A percentile compares a stretch with the other conserved stretches of the same genome.
These are phyloP conservation scores for Pilophorus perplexus DNA, from an alignment of 2,888 invertebrate species.

Conservation along the genomic window DNA sequence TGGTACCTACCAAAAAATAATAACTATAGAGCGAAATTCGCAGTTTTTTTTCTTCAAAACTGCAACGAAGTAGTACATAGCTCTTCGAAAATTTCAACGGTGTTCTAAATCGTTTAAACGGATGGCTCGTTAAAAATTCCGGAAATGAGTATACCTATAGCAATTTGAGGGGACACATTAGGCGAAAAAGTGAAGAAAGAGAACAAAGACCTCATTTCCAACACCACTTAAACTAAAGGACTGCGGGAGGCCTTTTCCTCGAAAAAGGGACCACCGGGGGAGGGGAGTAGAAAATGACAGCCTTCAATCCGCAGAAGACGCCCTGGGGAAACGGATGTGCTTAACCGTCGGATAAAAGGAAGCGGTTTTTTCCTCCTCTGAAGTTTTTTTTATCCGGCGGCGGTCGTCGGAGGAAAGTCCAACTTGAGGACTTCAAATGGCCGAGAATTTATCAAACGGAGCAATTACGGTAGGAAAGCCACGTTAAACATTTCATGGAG, in stretches of 20 bases:
- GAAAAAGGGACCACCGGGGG: not conserved
- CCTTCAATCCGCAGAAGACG: slow-evolving; percentile 21
- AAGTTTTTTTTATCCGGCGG: no score
- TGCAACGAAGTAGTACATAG: no score
- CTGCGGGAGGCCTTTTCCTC: not conserved
- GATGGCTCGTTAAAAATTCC: no score
- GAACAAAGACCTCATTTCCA: slow-evolving; percentile 14
- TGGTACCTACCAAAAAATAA: no score
- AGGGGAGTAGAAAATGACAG: slow-evolving; percentile 38
- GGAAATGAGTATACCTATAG: no score
- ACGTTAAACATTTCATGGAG: no score
- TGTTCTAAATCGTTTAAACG: no score
- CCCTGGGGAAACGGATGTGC: slow-evolving; percentile 10
- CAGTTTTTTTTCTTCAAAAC: no score
- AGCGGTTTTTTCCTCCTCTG: slow-evolving; percentile 1
- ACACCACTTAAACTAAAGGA: slow-evolving; percentile 1
- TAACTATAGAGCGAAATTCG: no score
- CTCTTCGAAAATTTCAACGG: no score
- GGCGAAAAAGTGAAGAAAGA: not conserved
- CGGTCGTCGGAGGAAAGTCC: not conserved
- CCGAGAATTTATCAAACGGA: slow-evolving; percentile 31
- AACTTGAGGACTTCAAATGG: slow-evolving; percentile 25
- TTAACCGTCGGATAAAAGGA: slow-evolving; percentile 32
- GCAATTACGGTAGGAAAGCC: slow-evolving; percentile 26
- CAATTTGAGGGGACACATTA: no score